phyloP scores from a whole-genome alignment of 2,797 vertebrate species.

The Amblyraja radiata region DNA sequence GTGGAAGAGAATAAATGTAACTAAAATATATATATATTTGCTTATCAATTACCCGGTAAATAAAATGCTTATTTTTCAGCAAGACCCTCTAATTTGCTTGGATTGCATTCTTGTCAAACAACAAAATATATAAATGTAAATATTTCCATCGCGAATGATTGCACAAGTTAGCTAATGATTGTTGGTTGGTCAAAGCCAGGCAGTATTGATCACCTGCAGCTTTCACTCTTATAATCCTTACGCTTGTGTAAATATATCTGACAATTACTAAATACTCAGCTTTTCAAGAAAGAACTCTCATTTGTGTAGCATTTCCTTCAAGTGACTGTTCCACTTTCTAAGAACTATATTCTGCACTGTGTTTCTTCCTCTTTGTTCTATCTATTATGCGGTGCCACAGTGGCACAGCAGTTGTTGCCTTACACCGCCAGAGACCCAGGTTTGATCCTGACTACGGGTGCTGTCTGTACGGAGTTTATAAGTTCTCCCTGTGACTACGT shows the following conservation, averaged over 20 bases:
- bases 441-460: too few relatives aligned
- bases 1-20: background rate
- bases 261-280: background rate
- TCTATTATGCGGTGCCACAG: too few relatives aligned
- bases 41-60: background rate
- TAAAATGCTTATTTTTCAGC: background rate
- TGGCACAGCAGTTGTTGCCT: too few relatives aligned
- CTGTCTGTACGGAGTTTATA: too few relatives aligned
- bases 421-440: too few relatives aligned
- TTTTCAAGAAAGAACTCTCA: background rate
- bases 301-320: too few relatives aligned
- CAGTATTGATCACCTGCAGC: background rate
- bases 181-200: background rate
- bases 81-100: background rate
- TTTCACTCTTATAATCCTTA: background rate
- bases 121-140: slow-evolving; percentile 1
- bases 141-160: background rate
- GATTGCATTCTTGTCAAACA: background rate
- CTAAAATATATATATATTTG: background rate
- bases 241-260: background rate
- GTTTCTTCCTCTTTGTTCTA: too few relatives aligned
- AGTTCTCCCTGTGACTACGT: too few relatives aligned
- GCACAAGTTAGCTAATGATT: slow-evolving; percentile 13
- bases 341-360: too few relatives aligned
- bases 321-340: too few relatives aligned